Conservation (phyloP, 2,113 vertebrate species). For the Oncorhynchus gorbuscha region DNA sequence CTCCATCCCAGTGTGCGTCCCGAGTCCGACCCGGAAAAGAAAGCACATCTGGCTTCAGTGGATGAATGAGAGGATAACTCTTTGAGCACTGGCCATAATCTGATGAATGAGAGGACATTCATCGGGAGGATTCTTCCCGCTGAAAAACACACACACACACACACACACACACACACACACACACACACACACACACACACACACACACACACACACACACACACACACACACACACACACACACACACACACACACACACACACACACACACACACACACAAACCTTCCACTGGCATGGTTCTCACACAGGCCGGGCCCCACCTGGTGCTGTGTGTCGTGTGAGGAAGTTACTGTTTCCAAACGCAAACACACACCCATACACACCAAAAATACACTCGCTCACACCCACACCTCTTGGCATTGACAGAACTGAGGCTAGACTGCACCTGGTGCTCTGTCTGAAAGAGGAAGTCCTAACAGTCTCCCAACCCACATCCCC, state of each 20-base stretch:
- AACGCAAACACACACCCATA: slow-evolving; percentile 2
- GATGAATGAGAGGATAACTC: slow-evolving; percentile 16
- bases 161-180: slow-evolving; percentile 9
- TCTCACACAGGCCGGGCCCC: neutral
- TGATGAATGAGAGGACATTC: slow-evolving; percentile 15
- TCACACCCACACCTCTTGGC: slow-evolving; percentile 11
- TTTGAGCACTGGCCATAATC: neutral
- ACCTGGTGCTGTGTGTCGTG: neutral
- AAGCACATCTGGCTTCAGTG: slow-evolving; percentile 19
- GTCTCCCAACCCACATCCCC: slow-evolving; percentile 14
- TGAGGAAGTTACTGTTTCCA: neutral
- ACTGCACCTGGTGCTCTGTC: slow-evolving; percentile 35
- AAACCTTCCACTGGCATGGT: neutral
- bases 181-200: slow-evolving; percentile 9
- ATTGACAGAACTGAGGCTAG: slow-evolving; percentile 20
- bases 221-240: slow-evolving; percentile 14
- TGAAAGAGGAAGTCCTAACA: slow-evolving; percentile 35
- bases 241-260: slow-evolving; percentile 15
- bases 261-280: slow-evolving; percentile 5
- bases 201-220: slow-evolving; percentile 10
- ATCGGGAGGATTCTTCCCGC: slow-evolving; percentile 12
- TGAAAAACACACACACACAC: slow-evolving; percentile 16
- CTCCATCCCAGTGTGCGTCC: slow-evolving; percentile 10
- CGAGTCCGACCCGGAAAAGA: neutral
- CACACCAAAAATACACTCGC: slow-evolving; percentile 1